Conservation (phyloP, 2,888 invertebrate species). For the Leptinotarsa rubiginosa region DNA sequence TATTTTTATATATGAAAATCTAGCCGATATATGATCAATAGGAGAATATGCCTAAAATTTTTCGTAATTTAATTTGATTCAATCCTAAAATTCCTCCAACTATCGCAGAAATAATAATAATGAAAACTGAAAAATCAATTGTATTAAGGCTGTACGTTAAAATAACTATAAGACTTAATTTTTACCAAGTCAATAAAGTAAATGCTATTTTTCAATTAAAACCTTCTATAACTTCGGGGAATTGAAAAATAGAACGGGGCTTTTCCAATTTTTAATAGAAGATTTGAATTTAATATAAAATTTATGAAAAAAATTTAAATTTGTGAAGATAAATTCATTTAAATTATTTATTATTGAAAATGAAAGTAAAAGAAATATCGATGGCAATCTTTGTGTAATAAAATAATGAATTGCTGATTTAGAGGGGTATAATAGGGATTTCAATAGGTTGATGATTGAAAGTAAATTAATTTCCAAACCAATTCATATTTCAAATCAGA, state of each 20-base stretch:
- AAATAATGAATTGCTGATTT: slow-evolving; percentile 75
- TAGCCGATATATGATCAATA: no score
- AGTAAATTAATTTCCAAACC: slow-evolving; percentile 75
- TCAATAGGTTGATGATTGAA: slow-evolving; percentile 72
- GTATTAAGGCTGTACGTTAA: no score
- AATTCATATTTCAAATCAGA: slow-evolving; percentile 70
- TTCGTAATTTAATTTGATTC: no score
- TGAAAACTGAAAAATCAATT: no score
- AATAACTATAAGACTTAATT: no score
- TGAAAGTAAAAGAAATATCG: slow-evolving; percentile 69
- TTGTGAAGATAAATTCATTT: slow-evolving; percentile 54
- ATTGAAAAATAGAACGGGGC: slow-evolving; percentile 73
- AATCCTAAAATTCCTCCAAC: no score
- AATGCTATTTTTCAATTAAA: slow-evolving; percentile 71
- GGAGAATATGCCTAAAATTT: no score
- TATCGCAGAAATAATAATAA: no score
- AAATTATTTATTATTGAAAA: slow-evolving; percentile 61
- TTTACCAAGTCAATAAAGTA: slow-evolving; percentile 61
- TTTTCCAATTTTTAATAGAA: slow-evolving; percentile 71
- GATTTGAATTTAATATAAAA: slow-evolving; percentile 55
- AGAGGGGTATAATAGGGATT: slow-evolving; percentile 64
- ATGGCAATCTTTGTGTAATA: slow-evolving; percentile 71
- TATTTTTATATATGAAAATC: no score
- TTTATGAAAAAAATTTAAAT: not conserved
- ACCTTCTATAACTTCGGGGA: slow-evolving; percentile 71